These are phyloP conservation scores for Dryomyza anilis DNA, from an alignment of 2,888 invertebrate genomes.

Conservation along the genomic window DNA sequence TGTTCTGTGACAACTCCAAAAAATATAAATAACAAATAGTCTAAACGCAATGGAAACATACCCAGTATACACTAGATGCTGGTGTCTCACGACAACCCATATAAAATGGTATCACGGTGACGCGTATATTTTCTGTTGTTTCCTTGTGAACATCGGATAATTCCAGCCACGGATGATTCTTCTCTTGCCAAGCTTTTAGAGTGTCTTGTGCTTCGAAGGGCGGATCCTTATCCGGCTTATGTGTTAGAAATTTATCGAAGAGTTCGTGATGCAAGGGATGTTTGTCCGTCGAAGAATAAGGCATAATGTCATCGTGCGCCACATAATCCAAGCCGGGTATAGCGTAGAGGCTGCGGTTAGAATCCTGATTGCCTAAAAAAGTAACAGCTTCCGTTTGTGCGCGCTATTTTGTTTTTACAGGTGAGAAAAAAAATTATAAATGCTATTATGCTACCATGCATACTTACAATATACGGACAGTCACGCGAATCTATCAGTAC, in stretches of 20 bases:
- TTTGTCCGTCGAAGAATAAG: conserved; percentile 84
- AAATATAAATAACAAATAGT: too few relatives aligned
- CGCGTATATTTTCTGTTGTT: conserved; percentile 84
- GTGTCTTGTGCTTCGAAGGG: conserved; percentile 89
- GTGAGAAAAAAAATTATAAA: conserved; percentile 1
- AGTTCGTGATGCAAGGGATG: conserved; percentile 93
- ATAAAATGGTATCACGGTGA: conserved; percentile 98
- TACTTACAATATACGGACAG: conserved; percentile 80
- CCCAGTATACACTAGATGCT: conserved; percentile 87
- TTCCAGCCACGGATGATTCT: conserved; percentile 96
- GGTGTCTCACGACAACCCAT: conserved; percentile 94
- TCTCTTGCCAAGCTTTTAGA: conserved; percentile 92
- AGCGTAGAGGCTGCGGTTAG: conserved; percentile 91
- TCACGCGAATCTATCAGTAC: conserved; percentile 96
- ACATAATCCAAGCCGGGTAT: conserved; percentile 98
- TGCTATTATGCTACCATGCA: background rate
- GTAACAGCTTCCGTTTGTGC: conserved; percentile 99
- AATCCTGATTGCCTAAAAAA: conserved; percentile 94
- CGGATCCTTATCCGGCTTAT: conserved; percentile 79
- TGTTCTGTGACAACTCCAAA: too few relatives aligned
- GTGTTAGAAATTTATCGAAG: conserved; percentile 91
- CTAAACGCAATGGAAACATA: conserved; percentile 37
- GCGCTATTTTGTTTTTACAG: conserved; percentile 63
- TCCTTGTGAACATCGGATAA: conserved; percentile 96
- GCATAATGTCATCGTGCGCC: conserved; percentile 96